Evolutionary conservation across 2,113 vertebrate species (phyloP).

Genomic region (Ibidorhyncha struthersii): DNA sequence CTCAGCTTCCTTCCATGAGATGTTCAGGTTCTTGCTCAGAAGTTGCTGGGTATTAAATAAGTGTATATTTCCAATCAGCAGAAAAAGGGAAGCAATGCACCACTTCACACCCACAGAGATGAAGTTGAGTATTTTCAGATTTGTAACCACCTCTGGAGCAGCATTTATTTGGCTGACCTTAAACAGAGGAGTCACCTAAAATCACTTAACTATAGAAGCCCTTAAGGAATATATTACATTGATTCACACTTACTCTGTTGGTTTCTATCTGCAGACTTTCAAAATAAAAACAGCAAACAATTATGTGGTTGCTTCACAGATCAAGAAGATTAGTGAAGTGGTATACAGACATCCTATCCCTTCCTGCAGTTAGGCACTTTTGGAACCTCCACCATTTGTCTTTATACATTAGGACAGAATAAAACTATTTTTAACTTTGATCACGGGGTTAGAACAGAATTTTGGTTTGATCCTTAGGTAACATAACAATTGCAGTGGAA

Average conservation of each 20-base stretch:
- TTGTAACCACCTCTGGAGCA: not conserved
- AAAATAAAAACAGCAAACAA: not conserved
- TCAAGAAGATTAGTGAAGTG: not conserved
- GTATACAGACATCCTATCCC: not conserved
- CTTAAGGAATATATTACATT: not conserved
- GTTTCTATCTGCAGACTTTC: not conserved
- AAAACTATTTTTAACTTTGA: not conserved
- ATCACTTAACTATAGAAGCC: not conserved
- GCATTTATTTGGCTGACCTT: not conserved
- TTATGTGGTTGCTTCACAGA: not conserved
- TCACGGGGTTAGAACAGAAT: not conserved
- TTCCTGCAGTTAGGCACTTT: not conserved
- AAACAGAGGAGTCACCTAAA: not conserved
- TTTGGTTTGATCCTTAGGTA: not conserved
- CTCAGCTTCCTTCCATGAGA: not conserved
- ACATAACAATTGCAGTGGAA: not conserved
- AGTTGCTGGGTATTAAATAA: not conserved
- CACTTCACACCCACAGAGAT: not conserved
- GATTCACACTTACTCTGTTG: not conserved
- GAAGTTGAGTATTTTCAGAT: not conserved
- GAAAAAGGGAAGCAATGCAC: not conserved
- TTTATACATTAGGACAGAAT: not conserved
- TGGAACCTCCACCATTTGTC: not conserved
- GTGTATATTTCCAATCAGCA: not conserved
- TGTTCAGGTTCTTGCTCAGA: not conserved